Conservation (phyloP, 2,888 invertebrate genomes). For the Leptopilina myrica region DNA sequence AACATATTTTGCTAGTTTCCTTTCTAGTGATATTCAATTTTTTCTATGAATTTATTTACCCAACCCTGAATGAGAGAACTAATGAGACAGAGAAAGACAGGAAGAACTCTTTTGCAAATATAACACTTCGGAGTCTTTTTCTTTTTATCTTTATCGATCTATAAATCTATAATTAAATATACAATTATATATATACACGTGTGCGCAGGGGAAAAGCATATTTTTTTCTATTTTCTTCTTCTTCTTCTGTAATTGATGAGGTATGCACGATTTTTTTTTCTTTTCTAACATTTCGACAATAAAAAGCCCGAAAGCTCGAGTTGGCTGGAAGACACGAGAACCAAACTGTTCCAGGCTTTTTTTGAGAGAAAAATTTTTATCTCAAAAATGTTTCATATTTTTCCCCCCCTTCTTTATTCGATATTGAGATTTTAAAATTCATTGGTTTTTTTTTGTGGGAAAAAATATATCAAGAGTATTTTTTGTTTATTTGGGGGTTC, state of each 20-base stretch:
- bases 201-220: conserved; percentile 28
- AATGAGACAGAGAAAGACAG: not conserved
- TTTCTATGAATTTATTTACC: no score
- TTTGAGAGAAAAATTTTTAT: no score
- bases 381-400: no score
- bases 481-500: conserved; percentile 8
- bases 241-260: not conserved
- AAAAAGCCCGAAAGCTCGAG: conserved; percentile 14
- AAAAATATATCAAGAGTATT: conserved; percentile 22
- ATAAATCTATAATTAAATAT: conserved; percentile 38
- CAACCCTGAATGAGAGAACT: not conserved
- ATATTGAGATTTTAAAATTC: no score
- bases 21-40: not conserved
- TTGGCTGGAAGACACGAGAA: conserved; percentile 1
- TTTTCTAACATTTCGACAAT: not conserved
- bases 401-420: no score
- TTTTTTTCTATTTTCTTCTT: not conserved
- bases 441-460: not conserved
- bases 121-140: conserved; percentile 20
- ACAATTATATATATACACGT: conserved; percentile 37
- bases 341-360: conserved; percentile 4
- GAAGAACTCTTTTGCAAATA: not conserved
- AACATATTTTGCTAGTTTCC: not conserved
- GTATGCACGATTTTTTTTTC: conserved; percentile 27
- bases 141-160: conserved; percentile 5